Percentiles rank a stretch among this genome's conserved stretches.
phyloP scores from a whole-genome alignment of 2,113 vertebrate genomes.

The Rhinichthys klamathensis region DNA sequence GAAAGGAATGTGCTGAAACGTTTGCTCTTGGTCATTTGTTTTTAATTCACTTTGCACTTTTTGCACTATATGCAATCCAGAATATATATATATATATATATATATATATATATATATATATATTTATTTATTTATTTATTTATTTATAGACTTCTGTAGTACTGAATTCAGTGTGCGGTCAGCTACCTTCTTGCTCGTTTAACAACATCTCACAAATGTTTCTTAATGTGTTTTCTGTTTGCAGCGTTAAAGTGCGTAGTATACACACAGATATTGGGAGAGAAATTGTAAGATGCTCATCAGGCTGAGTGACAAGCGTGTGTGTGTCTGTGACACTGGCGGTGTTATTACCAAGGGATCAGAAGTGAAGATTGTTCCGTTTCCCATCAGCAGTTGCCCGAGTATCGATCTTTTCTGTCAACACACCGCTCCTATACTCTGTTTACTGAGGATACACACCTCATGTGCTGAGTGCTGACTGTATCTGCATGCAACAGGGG shows the following conservation, averaged over 20 bases:
- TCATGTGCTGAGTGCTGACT: background rate
- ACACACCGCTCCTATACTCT: slow-evolving; percentile 48
- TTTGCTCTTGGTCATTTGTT: no score
- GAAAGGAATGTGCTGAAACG: no score
- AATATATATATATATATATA: no score
- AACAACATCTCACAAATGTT: background rate
- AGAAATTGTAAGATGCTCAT: slow-evolving; percentile 20
- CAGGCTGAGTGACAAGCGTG: slow-evolving; percentile 38
- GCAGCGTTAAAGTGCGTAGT: background rate
- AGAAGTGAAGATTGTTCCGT: slow-evolving; percentile 67
- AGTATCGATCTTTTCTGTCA: slow-evolving; percentile 66
- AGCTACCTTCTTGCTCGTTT: no score
- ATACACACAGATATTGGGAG: background rate
- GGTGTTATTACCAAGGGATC: slow-evolving; percentile 63
- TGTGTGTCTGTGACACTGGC: slow-evolving; percentile 18
- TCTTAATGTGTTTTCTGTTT: background rate
- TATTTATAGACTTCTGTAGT: no score
- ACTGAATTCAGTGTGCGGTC: no score
- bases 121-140: no score
- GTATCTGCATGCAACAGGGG: slow-evolving; percentile 13
- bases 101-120: no score
- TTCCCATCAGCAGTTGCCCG: slow-evolving; percentile 50
- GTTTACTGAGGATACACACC: slow-evolving; percentile 43
- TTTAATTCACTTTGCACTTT: no score
- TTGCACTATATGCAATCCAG: no score